A percentile compares a stretch with the other conserved stretches of the same genome.
phyloP scores from a whole-genome alignment of 2,797 vertebrate genomes.

The Champsocephalus gunnari region DNA sequence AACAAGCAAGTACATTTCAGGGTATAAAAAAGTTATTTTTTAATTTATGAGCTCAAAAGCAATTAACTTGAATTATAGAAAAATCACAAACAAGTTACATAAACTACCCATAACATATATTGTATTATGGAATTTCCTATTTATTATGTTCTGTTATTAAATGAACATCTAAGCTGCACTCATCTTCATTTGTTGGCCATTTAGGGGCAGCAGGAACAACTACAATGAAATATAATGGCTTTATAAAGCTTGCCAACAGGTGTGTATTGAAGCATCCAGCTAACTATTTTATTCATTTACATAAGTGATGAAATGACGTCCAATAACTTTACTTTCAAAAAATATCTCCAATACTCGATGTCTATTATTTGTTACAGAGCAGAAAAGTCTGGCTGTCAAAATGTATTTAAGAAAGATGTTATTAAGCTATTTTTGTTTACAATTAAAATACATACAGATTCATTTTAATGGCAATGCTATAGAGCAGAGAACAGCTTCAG shows the following conservation, averaged over 20 bases:
- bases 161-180: too few relatives aligned
- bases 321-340: not conserved
- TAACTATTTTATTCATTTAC: not conserved
- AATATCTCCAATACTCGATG: too few relatives aligned
- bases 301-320: not conserved
- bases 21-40: not conserved
- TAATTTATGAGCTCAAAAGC: not conserved
- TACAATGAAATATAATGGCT: conserved; percentile 1
- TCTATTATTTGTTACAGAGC: too few relatives aligned
- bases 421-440: not conserved
- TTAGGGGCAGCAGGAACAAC: not conserved
- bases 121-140: too few relatives aligned
- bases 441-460: conserved; percentile 2
- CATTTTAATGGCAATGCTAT: conserved; percentile 2
- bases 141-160: too few relatives aligned
- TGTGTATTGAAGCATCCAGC: not conserved
- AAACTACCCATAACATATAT: not conserved
- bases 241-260: conserved; percentile 8
- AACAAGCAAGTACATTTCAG: not conserved
- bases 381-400: too few relatives aligned
- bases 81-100: not conserved
- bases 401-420: not conserved
- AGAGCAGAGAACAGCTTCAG: conserved; percentile 33
- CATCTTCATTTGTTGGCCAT: not conserved
- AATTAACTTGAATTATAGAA: not conserved